phyloP scores from a whole-genome alignment of 2,113 vertebrate genomes.

The Alligator mississippiensis region DNA sequence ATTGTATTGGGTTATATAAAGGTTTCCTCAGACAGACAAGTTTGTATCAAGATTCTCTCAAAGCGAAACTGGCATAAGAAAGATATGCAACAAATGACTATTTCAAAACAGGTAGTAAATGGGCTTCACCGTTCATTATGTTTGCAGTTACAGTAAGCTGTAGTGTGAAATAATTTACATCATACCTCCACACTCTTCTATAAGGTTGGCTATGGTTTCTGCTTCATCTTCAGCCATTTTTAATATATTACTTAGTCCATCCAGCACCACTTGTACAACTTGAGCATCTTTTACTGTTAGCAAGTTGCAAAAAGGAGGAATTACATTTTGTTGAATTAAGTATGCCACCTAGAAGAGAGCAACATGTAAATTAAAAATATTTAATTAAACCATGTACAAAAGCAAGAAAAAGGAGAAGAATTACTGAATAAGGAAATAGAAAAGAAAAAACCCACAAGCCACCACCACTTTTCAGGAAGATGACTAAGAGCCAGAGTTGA shows the following conservation, averaged over 20 bases:
- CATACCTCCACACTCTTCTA: slow-evolving; percentile 97
- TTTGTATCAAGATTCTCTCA: neutral
- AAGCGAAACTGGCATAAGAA: neutral
- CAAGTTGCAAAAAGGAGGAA: slow-evolving; percentile 98
- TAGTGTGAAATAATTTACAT: neutral
- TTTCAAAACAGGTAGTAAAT: too few species aligned
- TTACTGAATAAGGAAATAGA: neutral
- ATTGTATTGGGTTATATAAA: neutral
- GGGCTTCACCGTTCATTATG: too few species aligned
- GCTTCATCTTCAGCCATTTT: slow-evolving; percentile 99
- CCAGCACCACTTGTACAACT: slow-evolving; percentile 97
- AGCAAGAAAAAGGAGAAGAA: neutral
- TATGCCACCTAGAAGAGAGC: slow-evolving; percentile 89
- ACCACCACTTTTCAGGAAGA: neutral
- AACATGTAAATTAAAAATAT: neutral
- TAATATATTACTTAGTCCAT: slow-evolving; percentile 99
- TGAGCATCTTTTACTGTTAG: slow-evolving; percentile 98
- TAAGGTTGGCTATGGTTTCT: slow-evolving; percentile 97
- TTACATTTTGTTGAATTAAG: slow-evolving; percentile 97
- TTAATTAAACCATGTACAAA: neutral
- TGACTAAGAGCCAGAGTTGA: too few species aligned
- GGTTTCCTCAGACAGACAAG: neutral
- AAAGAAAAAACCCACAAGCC: neutral
- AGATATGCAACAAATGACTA: neutral
- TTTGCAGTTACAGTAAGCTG: too few species aligned